Conservation (phyloP, 1,140 invertebrate species). For the Leptinotarsa undecemlineata region DNA sequence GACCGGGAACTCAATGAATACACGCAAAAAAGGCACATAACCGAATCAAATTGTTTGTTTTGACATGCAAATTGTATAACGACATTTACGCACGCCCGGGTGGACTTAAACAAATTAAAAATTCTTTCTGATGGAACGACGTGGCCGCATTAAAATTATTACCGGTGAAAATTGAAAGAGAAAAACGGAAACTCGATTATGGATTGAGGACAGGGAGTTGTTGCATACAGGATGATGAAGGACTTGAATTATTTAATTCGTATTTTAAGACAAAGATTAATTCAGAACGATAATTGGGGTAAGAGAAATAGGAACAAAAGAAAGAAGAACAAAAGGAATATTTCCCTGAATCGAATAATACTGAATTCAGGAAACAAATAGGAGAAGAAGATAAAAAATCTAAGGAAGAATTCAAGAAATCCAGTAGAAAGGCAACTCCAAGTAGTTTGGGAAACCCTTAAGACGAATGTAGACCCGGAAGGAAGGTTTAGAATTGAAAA, state of each 20-base stretch:
- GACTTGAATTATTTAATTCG: background rate
- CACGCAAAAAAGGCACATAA: constrained; percentile 30
- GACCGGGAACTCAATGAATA: constrained; percentile 23
- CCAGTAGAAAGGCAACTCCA: too few relatives aligned
- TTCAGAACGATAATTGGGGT: too few relatives aligned
- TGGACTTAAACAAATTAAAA: constrained; percentile 37
- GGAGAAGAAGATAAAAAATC: too few relatives aligned
- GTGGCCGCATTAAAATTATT: constrained; percentile 28
- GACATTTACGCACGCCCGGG: constrained; percentile 24
- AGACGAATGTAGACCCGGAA: too few relatives aligned
- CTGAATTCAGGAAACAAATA: too few relatives aligned
- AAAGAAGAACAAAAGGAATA: too few relatives aligned
- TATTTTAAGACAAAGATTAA: too few relatives aligned
- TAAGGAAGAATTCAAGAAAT: too few relatives aligned
- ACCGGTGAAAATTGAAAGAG: constrained; percentile 1
- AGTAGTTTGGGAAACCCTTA: too few relatives aligned
- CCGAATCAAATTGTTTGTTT: constrained; percentile 31
- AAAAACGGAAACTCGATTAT: constrained; percentile 16
- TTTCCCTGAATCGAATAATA: too few relatives aligned
- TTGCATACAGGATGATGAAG: background rate
- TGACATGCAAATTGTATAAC: constrained; percentile 35
- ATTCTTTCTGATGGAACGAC: constrained; percentile 31
- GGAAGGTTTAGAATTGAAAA: too few relatives aligned
- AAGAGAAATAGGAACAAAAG: too few relatives aligned
- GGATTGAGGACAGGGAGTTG: background rate